phyloP scores from a whole-genome alignment of 1,140 invertebrate species.

The Drosophila sulfurigaster region DNA sequence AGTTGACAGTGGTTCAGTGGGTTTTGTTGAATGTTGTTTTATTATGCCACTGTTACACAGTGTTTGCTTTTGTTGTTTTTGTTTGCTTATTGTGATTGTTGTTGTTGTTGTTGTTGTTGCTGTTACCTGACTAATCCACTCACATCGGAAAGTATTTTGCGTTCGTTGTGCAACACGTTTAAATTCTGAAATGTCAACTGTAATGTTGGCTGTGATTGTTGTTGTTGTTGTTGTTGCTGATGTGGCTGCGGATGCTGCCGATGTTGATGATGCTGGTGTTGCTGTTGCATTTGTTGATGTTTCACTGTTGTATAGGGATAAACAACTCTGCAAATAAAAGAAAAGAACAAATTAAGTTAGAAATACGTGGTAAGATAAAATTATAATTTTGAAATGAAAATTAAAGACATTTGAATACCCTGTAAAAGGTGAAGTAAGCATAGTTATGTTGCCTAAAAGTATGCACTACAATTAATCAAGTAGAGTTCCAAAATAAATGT shows the following conservation, averaged over 20 bases:
- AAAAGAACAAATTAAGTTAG: not conserved
- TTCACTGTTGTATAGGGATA: slow-evolving; percentile 80
- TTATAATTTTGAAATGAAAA: no score
- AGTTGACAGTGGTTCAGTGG: slow-evolving; percentile 57
- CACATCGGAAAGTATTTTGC: slow-evolving; percentile 90
- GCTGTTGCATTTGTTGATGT: slow-evolving; percentile 40
- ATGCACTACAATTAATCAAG: slow-evolving; percentile 4
- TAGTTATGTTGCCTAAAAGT: slow-evolving; percentile 14
- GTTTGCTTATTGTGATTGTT: slow-evolving; percentile 15
- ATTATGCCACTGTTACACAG: slow-evolving; percentile 27
- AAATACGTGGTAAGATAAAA: not conserved
- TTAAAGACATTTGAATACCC: not conserved
- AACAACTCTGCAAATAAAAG: slow-evolving; percentile 67
- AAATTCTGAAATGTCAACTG: slow-evolving; percentile 90
- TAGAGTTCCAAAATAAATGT: no score
- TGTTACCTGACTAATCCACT: slow-evolving; percentile 89
- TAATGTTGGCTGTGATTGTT: slow-evolving; percentile 86
- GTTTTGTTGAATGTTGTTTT: slow-evolving; percentile 31
- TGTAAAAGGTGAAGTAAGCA: not conserved
- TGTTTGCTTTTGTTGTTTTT: slow-evolving; percentile 28
- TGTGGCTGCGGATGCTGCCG: slow-evolving; percentile 42
- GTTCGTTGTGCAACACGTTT: slow-evolving; percentile 85
- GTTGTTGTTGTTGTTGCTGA: slow-evolving; percentile 48
- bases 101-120: slow-evolving; percentile 43
- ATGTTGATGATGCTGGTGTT: slow-evolving; percentile 37